Evolutionary conservation across 1,140 invertebrate genomes (phyloP).

Genomic region (Drosophila ohnishii): DNA sequence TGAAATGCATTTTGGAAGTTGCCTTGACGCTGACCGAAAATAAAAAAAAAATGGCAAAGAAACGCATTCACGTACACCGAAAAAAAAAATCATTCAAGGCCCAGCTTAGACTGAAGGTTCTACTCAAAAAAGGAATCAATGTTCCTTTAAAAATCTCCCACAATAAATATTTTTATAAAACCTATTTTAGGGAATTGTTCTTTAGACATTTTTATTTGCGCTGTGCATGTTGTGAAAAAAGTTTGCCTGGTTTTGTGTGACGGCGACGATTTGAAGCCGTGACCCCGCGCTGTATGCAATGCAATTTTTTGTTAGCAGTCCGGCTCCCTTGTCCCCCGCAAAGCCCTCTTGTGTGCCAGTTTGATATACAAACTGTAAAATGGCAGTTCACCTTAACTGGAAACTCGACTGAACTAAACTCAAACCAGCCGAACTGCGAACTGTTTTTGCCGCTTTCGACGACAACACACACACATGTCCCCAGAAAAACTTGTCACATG

Average conservation of each 20-base stretch:
- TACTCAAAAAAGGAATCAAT: too few species aligned
- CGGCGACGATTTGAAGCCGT: slow-evolving; percentile 73
- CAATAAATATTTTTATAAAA: background rate
- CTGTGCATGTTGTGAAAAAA: slow-evolving; percentile 46
- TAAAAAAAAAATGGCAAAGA: slow-evolving; percentile 12
- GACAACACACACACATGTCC: slow-evolving; percentile 4
- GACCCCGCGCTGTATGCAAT: slow-evolving; percentile 60
- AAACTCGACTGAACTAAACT: slow-evolving; percentile 62
- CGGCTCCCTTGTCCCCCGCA: background rate
- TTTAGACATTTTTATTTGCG: background rate
- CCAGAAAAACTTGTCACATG: slow-evolving; percentile 75
- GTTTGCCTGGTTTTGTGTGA: slow-evolving; percentile 53
- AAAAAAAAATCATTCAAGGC: background rate
- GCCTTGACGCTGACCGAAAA: slow-evolving; percentile 32
- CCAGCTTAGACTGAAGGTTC: too few species aligned
- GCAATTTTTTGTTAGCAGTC: slow-evolving; percentile 36
- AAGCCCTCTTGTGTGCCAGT: slow-evolving; percentile 41
- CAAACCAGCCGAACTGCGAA: slow-evolving; percentile 47
- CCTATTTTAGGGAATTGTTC: background rate
- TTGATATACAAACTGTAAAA: slow-evolving; percentile 77
- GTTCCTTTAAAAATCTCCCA: background rate
- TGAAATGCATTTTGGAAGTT: slow-evolving; percentile 76
- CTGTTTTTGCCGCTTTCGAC: slow-evolving; percentile 64
- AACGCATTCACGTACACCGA: slow-evolving; percentile 12
- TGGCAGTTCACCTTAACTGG: slow-evolving; percentile 77